Conservation (phyloP, 2,888 invertebrate genomes). For the Polia nebulosa region DNA sequence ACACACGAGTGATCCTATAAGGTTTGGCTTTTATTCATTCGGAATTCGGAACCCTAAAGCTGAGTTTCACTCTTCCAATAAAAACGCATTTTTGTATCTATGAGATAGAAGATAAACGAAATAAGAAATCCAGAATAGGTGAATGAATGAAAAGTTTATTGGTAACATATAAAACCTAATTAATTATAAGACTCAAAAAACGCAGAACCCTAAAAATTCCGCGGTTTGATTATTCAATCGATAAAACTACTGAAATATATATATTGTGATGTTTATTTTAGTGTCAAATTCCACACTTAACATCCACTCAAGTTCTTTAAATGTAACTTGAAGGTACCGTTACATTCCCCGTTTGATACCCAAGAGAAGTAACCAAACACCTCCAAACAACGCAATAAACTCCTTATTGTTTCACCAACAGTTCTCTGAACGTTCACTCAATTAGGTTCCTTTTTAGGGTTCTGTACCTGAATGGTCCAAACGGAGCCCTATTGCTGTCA, state of each 20-base stretch:
- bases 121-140: neutral
- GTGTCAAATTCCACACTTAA: too few relatives aligned
- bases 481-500: too few relatives aligned
- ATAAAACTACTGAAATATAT: neutral
- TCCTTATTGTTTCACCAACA: conserved; percentile 43
- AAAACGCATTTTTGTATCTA: neutral
- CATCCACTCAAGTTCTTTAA: neutral
- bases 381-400: conserved; percentile 42
- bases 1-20: too few relatives aligned
- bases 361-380: neutral
- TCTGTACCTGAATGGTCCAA: too few relatives aligned
- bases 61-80: neutral
- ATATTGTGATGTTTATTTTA: too few relatives aligned
- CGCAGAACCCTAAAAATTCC: neutral
- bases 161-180: neutral
- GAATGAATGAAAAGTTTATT: too few relatives aligned
- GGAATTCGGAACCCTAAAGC: too few relatives aligned
- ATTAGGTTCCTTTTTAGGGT: conserved; percentile 43
- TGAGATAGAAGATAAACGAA: neutral
- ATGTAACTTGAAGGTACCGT: neutral
- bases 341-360: conserved; percentile 5
- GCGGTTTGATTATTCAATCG: neutral
- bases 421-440: conserved; percentile 41
- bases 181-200: neutral
- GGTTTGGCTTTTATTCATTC: too few relatives aligned